phyloP scores from a whole-genome alignment of 1,140 invertebrate species.

The Periplaneta americana region DNA sequence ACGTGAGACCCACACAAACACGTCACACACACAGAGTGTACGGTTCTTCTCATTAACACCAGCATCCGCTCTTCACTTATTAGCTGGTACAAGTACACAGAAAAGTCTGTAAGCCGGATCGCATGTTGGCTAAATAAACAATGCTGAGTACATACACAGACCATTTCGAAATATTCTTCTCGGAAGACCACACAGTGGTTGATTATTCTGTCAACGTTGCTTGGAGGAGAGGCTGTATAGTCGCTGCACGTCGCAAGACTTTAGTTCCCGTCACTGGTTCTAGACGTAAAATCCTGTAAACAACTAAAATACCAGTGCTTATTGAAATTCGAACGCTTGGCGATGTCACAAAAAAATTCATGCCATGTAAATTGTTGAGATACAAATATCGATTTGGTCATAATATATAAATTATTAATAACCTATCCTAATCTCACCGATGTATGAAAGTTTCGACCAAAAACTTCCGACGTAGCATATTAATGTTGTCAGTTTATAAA shows the following conservation, averaged over 20 bases:
- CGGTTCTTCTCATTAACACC: neutral
- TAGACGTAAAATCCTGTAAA: too few species aligned
- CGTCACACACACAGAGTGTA: neutral
- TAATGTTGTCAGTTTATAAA: too few species aligned
- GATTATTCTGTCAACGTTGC: neutral
- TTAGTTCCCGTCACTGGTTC: too few species aligned
- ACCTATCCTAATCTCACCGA: too few species aligned
- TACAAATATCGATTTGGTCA: too few species aligned
- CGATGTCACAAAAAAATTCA: too few species aligned
- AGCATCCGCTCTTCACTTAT: neutral
- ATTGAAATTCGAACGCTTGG: too few species aligned
- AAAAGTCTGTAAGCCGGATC: neutral
- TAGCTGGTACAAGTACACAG: neutral
- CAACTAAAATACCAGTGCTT: too few species aligned
- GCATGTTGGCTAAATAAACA: neutral
- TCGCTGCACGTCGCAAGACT: neutral
- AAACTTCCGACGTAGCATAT: too few species aligned
- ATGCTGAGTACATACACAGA: neutral
- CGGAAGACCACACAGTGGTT: neutral
- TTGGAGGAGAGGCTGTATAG: neutral
- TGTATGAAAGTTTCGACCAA: too few species aligned
- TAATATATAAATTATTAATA: too few species aligned
- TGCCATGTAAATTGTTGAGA: too few species aligned
- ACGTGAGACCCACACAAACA: neutral
- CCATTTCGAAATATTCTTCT: neutral